Evolutionary conservation across 2,888 invertebrate species (phyloP).

Genomic region (Pyrocoelia pectoralis): DNA sequence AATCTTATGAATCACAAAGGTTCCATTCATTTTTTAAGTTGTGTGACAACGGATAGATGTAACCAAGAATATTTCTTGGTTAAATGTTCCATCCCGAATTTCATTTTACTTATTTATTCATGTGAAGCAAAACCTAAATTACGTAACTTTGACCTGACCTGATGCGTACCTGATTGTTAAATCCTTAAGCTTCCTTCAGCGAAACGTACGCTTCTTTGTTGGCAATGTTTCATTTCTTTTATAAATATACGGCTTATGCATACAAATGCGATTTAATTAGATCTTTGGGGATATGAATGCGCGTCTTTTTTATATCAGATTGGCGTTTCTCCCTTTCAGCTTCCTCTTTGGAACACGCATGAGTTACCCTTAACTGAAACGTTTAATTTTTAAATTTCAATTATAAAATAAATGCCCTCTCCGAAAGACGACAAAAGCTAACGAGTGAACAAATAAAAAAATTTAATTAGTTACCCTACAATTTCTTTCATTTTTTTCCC

Average conservation of each 20-base stretch:
- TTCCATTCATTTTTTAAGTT: background rate
- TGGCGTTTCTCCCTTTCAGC: background rate
- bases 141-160: background rate
- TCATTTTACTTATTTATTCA: background rate
- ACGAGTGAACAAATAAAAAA: no score
- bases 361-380: no score
- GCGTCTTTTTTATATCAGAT: background rate
- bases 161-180: background rate
- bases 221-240: no score
- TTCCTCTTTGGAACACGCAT: background rate
- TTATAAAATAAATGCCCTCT: no score
- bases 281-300: background rate
- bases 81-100: background rate
- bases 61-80: background rate
- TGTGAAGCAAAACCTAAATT: background rate
- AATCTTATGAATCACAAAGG: background rate
- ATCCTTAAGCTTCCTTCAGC: background rate
- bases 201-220: no score
- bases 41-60: background rate
- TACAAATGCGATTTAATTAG: no score
- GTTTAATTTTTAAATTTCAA: no score
- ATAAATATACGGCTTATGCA: no score
- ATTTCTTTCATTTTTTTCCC: no score
- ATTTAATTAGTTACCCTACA: no score
- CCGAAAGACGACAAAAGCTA: no score